A percentile compares a stretch with the other conserved stretches of the same genome.
Evolutionary conservation across 2,797 vertebrate species (phyloP).

Genomic region (Chelon auratus): DNA sequence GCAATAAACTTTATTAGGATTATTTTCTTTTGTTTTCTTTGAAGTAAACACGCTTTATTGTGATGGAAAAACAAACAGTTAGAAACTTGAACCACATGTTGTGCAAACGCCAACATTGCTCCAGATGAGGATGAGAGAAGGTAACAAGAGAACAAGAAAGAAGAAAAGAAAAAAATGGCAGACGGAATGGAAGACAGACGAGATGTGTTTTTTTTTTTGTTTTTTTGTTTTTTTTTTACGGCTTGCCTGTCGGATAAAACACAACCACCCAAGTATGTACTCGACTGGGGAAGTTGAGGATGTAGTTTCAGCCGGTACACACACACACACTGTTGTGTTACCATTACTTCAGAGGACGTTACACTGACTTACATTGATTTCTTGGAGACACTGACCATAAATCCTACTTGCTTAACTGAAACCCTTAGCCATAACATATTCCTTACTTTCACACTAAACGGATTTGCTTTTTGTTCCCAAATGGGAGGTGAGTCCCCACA

Average conservation of each 20-base stretch:
- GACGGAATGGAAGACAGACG: conserved; percentile 74
- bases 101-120: not conserved
- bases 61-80: conserved; percentile 32
- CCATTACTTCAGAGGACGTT: not conserved
- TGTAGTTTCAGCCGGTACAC: conserved; percentile 2
- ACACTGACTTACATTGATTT: not conserved
- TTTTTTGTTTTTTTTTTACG: not conserved
- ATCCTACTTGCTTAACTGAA: too few relatives aligned
- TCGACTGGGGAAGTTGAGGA: not conserved
- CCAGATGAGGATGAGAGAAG: conserved; percentile 43
- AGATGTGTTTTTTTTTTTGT: not conserved
- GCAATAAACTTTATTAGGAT: conserved; percentile 44
- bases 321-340: not conserved
- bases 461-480: too few relatives aligned
- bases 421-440: too few relatives aligned
- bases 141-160: not conserved
- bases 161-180: not conserved
- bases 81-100: conserved; percentile 56
- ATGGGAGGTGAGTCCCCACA: not conserved
- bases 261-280: not conserved
- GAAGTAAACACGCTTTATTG: conserved; percentile 53
- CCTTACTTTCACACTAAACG: too few relatives aligned
- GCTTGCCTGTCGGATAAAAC: not conserved
- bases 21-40: conserved; percentile 50
- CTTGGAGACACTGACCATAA: too few relatives aligned